Conservation (phyloP, 53 echinoderm and acorn worm genomes). For the Astropecten irregularis region DNA sequence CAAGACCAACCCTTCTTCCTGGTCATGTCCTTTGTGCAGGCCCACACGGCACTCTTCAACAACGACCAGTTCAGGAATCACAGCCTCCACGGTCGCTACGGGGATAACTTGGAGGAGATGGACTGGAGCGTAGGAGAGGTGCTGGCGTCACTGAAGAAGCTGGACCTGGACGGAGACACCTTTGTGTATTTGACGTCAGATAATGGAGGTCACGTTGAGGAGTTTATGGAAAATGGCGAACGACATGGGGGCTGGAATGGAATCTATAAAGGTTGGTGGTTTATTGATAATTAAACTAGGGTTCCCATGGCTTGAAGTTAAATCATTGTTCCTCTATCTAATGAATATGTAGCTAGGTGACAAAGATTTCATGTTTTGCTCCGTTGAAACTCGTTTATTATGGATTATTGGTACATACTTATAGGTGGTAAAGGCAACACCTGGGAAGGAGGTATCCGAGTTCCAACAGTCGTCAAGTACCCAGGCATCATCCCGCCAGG, state of each 20-base stretch:
- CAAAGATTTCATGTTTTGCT: too few relatives aligned
- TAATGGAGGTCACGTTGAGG: slow-evolving; percentile 94
- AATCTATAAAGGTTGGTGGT: slow-evolving; percentile 96
- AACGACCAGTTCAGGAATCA: slow-evolving; percentile 67
- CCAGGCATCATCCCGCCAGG: slow-evolving; percentile 72
- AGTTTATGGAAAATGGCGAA: slow-evolving; percentile 65
- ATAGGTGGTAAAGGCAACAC: slow-evolving; percentile 90
- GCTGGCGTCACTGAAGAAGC: slow-evolving; percentile 67
- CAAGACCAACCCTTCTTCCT: slow-evolving; percentile 74
- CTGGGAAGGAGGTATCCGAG: slow-evolving; percentile 94
- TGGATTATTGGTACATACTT: too few relatives aligned
- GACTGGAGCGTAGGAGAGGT: slow-evolving; percentile 95
- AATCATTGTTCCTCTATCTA: too few relatives aligned
- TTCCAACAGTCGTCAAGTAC: slow-evolving; percentile 75
- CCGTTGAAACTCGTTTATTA: too few relatives aligned
- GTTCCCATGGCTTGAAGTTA: too few relatives aligned
- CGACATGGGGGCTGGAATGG: slow-evolving; percentile 96
- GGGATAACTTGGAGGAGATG: slow-evolving; percentile 88
- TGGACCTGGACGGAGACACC: slow-evolving; percentile 77
- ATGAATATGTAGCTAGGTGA: too few relatives aligned
- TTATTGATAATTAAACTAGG: too few relatives aligned
- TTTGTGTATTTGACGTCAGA: slow-evolving; percentile 93
- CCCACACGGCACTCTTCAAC: slow-evolving; percentile 84
- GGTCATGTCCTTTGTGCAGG: slow-evolving; percentile 91
- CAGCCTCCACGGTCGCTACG: slow-evolving; percentile 83